Evolutionary conservation across 2,113 vertebrate species (phyloP), one percentile per base, ranked within the genome.

Genomic region (Pelecanoides urinatrix): DNA sequence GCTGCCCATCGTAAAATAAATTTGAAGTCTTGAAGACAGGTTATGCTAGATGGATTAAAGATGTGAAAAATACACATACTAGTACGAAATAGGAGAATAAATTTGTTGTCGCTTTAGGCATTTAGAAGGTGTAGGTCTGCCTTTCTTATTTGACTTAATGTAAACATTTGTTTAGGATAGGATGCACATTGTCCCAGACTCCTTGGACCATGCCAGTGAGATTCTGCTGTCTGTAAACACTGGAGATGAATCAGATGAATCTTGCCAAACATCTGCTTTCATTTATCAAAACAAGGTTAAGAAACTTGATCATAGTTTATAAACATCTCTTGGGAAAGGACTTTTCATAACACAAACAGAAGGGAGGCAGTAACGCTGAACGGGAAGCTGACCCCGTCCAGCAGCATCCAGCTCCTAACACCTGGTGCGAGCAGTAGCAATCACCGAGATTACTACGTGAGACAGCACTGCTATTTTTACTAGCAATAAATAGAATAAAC

Each of bases 231-330:
- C 81, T 91, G 13, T 82, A 94, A 96, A 96, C 81, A 72, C 58
- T 66, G 77, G 72, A 63, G 74, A 73, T 73, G 50, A 91, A 87
- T 85, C 91, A 86, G 55, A 75, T 52, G 2, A 78, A 47, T 84
- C 65, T 34, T 88, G 58, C 74, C 85, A 96, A 96, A 76, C 87
- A 94, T 88, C 87, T 95, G 92, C 45, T 90, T 93, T 75, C 77
- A 86, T 92, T 96, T 92, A 85, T 82, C 87, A 93, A 91, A 96
- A 96, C 58, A 95, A 88, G 77, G 36, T 66, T 91, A 90, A 90
- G 74, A 83, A 92, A 94, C 49, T 75, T 76, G 74, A 71, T 95
- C 70, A 6, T 5, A 71, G 65, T 93, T 94, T 91, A 85, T 62
- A 94, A 95, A 88, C 12, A 61, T 82, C 90, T 90, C 53, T 68